These are phyloP conservation scores for Mormoops blainvillei DNA, from an alignment of 2,113 vertebrate genomes.

Conservation along the genomic window DNA sequence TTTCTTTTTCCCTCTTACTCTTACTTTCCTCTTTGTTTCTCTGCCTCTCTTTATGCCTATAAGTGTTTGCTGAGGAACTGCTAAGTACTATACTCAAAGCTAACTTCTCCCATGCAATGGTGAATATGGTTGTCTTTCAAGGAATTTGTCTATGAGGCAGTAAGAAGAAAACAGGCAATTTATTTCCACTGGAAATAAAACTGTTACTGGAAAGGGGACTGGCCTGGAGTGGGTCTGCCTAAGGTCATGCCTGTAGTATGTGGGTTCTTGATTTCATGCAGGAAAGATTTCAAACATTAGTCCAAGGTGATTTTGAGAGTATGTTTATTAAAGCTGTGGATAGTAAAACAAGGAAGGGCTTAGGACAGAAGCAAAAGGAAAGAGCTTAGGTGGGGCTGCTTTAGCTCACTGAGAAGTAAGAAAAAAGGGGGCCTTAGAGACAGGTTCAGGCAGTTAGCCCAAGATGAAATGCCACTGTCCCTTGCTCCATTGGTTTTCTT, in stretches of 20 bases:
- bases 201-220: background rate
- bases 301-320: background rate
- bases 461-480: background rate
- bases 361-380: background rate
- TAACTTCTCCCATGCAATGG: background rate
- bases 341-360: background rate
- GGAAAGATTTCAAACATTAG: background rate
- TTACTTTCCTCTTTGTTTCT: background rate
- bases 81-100: no score
- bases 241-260: background rate
- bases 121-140: background rate
- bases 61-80: background rate
- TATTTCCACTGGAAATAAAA: background rate
- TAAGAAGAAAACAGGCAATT: background rate
- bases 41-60: background rate
- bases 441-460: background rate
- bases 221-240: background rate
- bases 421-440: background rate
- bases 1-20: background rate
- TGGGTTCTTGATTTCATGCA: background rate
- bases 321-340: background rate
- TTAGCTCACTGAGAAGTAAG: background rate
- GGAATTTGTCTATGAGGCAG: background rate
- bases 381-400: background rate
- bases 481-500: background rate